phyloP scores from a whole-genome alignment of 2,888 invertebrate species.

The Synergus gifuensis region DNA sequence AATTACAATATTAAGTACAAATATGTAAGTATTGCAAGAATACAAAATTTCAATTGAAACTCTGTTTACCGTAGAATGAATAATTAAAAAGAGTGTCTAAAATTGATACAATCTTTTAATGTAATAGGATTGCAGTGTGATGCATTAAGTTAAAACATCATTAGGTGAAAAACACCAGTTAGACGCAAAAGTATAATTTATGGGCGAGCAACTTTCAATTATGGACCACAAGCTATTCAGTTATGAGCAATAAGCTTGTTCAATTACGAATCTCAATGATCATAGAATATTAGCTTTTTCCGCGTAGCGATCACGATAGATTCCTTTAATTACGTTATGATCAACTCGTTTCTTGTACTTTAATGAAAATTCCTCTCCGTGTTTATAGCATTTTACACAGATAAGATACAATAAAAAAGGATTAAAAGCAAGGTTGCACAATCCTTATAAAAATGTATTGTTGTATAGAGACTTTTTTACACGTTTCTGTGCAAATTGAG shows the following conservation, averaged over 20 bases:
- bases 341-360: too few relatives aligned
- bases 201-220: neutral
- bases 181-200: neutral
- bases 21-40: too few relatives aligned
- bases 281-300: neutral
- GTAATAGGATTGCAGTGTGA: too few relatives aligned
- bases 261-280: neutral
- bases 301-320: neutral
- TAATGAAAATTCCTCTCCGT: neutral
- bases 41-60: too few relatives aligned
- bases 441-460: neutral
- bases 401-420: neutral
- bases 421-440: neutral
- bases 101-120: too few relatives aligned
- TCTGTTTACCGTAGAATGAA: too few relatives aligned
- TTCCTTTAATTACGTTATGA: too few relatives aligned
- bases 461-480: neutral
- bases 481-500: neutral
- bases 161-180: neutral
- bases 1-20: too few relatives aligned
- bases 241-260: too few relatives aligned
- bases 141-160: too few relatives aligned
- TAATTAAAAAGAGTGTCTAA: too few relatives aligned
- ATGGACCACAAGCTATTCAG: too few relatives aligned
- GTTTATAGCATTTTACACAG: neutral